Evolutionary conservation across 2,113 vertebrate species (phyloP).

Genomic region (Indicator indicator): DNA sequence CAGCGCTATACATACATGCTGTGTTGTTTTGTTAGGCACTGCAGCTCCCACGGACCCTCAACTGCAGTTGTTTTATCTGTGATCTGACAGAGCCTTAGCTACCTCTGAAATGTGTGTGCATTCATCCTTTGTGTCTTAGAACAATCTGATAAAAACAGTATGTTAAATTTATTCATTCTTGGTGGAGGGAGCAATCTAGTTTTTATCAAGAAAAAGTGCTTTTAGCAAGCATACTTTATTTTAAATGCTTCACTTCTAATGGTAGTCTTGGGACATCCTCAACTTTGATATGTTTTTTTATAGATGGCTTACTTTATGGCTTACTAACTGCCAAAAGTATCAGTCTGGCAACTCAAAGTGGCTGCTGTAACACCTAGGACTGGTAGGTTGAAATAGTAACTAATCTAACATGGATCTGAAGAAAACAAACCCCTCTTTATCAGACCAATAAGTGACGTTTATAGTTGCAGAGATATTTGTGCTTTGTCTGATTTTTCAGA

Average conservation of each 20-base stretch:
- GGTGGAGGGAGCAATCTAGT: background rate
- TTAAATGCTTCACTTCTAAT: background rate
- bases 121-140: background rate
- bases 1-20: constrained; percentile 46
- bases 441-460: background rate
- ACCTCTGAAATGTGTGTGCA: background rate
- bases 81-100: background rate
- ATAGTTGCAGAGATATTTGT: background rate
- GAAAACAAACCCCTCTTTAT: background rate
- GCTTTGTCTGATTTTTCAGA: background rate
- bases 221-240: background rate
- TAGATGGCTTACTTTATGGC: background rate
- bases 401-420: background rate
- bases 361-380: background rate
- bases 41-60: constrained; percentile 2
- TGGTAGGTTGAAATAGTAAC: background rate
- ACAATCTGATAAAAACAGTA: background rate
- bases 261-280: background rate
- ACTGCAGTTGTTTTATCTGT: constrained; percentile 6
- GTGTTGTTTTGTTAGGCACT: constrained; percentile 14
- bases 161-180: background rate
- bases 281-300: background rate
- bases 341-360: background rate
- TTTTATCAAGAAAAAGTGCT: background rate
- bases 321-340: background rate